Evolutionary conservation across 2,888 invertebrate genomes (phyloP), one percentile per base, ranked within the genome.

Genomic region (Drosophila conformis): DNA sequence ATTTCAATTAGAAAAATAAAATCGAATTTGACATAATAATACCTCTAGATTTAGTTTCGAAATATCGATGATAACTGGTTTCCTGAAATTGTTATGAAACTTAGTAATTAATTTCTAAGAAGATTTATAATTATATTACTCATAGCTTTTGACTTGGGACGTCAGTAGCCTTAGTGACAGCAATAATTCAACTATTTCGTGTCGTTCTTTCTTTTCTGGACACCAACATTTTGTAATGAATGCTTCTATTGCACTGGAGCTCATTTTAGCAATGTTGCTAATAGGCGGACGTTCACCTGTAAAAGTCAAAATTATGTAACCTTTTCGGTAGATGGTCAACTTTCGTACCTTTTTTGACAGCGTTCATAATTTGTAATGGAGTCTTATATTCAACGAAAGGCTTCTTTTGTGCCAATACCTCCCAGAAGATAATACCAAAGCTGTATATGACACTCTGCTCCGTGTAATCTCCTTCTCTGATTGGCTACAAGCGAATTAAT

Each of bases 341-440:
- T 29, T 18, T 13, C 11, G 1, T n/a, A 51, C 51, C 51, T 4
- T 0, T 6, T 13, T 2, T 7, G 4, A 51, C 29, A 21, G 46
- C 46, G 21, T 46, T 4, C 29, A 0, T 1, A n/a, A 51, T 29
- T 11, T 18, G 21, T n/a, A 21, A 21, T 29, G 5, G 27, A 21
- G 0, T 13, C 21, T n/a, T 29, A n/a, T 11, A 2, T 21, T 25
- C 46, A 40, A 21, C 18, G 48, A 49, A 64, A 29, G 64, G 38
- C 25, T 51, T 40, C 13, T 35, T 64, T 1, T 35, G 35, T 0
- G 68, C 13, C 29, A 68, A 11, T 6, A 64, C 10, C 13, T 69
- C 68, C 68, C 68, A 69, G 6, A 52, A 38, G 18, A 64, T 31
- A 21, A 64, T 64, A 6, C 67, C 67, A 49, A 56, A 36, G 27